Conservation (phyloP, 2,113 vertebrate species). For the Calidris pugnax region DNA sequence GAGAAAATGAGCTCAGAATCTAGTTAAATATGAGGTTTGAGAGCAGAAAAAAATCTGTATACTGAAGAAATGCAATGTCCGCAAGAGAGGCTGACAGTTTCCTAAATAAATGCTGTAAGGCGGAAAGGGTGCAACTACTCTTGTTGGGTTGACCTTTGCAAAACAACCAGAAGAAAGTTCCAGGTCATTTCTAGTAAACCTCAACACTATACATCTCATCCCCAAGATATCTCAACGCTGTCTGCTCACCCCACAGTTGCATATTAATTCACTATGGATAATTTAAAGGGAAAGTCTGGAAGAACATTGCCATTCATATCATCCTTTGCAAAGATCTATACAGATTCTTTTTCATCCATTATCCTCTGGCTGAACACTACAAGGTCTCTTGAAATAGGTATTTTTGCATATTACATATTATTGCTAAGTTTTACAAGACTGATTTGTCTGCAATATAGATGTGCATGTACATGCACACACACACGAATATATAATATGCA, state of each 20-base stretch:
- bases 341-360: neutral
- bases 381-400: neutral
- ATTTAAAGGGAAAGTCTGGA: neutral
- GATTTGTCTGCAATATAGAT: neutral
- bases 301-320: neutral
- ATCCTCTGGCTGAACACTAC: neutral
- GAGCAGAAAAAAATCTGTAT: neutral
- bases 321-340: neutral
- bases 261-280: neutral
- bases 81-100: neutral
- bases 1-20: neutral
- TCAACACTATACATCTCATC: neutral
- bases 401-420: neutral
- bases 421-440: neutral
- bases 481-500: neutral
- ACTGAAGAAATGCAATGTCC: neutral
- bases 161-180: neutral
- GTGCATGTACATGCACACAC: accelerated
- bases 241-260: neutral
- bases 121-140: neutral
- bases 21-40: neutral
- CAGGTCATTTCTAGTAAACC: neutral
- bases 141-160: neutral
- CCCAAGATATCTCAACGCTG: neutral
- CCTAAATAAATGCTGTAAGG: neutral